Percentiles rank a stretch among this genome's conserved stretches.
These are phyloP conservation scores for Drosophila mojavensis DNA, from an alignment of 1,140 invertebrate species.

Conservation along the genomic window DNA sequence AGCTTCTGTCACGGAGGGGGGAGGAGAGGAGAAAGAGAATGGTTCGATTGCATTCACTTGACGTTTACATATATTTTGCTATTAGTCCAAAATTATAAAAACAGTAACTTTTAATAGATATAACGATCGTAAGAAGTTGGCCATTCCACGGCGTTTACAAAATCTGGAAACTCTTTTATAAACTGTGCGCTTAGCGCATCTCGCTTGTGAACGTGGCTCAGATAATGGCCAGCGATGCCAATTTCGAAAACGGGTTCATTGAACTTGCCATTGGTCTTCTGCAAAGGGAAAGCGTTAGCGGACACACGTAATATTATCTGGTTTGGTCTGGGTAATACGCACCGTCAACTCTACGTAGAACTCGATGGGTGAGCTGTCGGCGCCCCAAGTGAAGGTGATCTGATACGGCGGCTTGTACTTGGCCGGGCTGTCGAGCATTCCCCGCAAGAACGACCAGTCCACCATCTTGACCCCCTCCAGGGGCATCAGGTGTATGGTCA, in stretches of 20 bases:
- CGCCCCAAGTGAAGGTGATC: constrained; percentile 87
- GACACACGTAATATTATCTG: background rate
- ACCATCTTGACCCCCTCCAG: constrained; percentile 51
- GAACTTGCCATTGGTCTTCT: constrained; percentile 82
- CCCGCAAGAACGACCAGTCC: constrained; percentile 58
- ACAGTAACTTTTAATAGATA: constrained; percentile 42
- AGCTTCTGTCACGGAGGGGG: background rate
- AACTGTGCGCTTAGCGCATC: constrained; percentile 46
- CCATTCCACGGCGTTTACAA: constrained; percentile 70
- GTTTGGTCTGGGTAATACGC: background rate
- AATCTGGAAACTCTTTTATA: constrained; percentile 56
- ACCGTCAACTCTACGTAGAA: constrained; percentile 85
- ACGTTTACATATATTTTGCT: constrained; percentile 3
- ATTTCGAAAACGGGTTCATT: constrained; percentile 52
- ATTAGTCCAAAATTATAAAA: constrained; percentile 4
- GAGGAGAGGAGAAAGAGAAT: constrained; percentile 1
- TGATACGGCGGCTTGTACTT: constrained; percentile 87
- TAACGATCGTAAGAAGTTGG: constrained; percentile 62
- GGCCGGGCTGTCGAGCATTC: constrained; percentile 87
- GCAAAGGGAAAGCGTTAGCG: constrained; percentile 1
- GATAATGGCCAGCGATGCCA: constrained; percentile 59
- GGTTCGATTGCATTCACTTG: background rate
- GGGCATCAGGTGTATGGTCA: constrained; percentile 59
- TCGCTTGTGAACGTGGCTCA: constrained; percentile 52
- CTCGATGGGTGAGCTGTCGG: constrained; percentile 85